Evolutionary conservation across 2,113 vertebrate species (phyloP).

Genomic region (Capra hircus): DNA sequence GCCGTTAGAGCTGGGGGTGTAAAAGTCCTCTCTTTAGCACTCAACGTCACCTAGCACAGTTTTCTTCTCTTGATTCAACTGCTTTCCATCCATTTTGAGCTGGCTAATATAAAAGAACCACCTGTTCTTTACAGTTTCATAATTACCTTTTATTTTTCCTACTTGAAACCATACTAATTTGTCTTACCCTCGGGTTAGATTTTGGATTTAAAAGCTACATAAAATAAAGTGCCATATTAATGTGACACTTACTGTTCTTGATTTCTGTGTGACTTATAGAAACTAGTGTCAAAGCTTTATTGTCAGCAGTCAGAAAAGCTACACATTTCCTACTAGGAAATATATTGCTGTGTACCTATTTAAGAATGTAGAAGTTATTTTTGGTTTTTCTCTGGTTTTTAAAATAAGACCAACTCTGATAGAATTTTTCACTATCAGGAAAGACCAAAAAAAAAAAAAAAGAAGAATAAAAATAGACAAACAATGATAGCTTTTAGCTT

Average conservation of each 20-base stretch:
- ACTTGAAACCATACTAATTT: neutral
- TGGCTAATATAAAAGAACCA: neutral
- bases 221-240: neutral
- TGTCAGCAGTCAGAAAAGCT: slow-evolving; percentile 4
- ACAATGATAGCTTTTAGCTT: neutral
- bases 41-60: neutral
- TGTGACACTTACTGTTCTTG: neutral
- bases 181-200: neutral
- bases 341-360: neutral
- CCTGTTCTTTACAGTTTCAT: neutral
- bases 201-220: neutral
- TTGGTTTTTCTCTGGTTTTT: neutral
- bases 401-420: neutral
- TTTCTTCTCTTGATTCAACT: neutral
- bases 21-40: neutral
- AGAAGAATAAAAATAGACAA: neutral
- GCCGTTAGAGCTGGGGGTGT: neutral
- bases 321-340: neutral
- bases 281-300: neutral
- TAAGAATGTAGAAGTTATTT: neutral
- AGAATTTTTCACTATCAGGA: neutral
- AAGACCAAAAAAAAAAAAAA: neutral
- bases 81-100: neutral
- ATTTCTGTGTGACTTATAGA: neutral
- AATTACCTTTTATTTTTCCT: neutral